phyloP scores from a whole-genome alignment of 2,113 vertebrate genomes.

The Shinisaurus crocodilurus region DNA sequence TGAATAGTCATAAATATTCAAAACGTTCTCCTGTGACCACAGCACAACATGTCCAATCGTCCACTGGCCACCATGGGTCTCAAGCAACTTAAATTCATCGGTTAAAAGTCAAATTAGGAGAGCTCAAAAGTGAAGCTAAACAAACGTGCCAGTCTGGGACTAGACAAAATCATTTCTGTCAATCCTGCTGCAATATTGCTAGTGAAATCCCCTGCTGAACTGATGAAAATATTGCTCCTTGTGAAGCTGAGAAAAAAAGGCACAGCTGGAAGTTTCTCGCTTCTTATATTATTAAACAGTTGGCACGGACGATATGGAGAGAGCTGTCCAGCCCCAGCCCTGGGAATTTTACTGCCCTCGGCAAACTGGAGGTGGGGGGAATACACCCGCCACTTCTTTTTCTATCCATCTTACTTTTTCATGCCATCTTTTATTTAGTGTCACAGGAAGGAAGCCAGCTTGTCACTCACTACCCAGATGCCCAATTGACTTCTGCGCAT shows the following conservation, averaged over 20 bases:
- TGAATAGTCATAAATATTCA: too few species aligned
- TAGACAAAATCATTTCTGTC: constrained; percentile 7
- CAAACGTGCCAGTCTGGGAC: not conserved
- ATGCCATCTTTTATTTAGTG: fast-evolving
- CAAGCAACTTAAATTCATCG: not conserved
- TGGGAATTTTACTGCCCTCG: constrained; percentile 19
- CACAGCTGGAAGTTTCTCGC: constrained; percentile 27
- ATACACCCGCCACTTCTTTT: not conserved
- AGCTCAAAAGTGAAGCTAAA: not conserved
- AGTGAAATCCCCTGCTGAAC: constrained; percentile 13
- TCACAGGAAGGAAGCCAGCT: not conserved
- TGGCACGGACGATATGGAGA: constrained; percentile 11
- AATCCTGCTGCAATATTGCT: not conserved
- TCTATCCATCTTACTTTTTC: not conserved
- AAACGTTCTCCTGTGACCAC: not conserved
- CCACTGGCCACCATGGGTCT: not conserved
- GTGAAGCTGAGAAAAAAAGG: not conserved
- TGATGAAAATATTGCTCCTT: constrained; percentile 14
- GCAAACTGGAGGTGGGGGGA: not conserved
- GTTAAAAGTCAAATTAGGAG: not conserved
- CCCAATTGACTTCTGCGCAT: not conserved
- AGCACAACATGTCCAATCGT: not conserved
- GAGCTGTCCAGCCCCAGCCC: not conserved
- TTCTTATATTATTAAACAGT: constrained; percentile 32
- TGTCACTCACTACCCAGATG: fast-evolving